Evolutionary conservation across 2,113 vertebrate genomes (phyloP), one percentile per base, ranked within the genome.

Genomic region (Ailuropoda melanoleuca): DNA sequence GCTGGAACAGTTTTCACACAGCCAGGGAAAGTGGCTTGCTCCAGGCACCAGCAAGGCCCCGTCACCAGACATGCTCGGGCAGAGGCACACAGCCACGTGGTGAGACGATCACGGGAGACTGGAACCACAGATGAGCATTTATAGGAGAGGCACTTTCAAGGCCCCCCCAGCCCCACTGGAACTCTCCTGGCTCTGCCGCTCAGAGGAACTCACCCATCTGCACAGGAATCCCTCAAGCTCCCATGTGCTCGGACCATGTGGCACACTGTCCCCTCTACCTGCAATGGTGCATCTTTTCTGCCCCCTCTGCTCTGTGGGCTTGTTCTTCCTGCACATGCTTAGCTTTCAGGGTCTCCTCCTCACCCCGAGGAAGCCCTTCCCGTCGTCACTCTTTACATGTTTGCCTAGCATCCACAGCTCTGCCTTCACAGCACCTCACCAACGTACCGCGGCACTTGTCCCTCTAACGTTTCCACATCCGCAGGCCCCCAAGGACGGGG

Each of bases 41-140:
- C 37, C 17, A 8, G 62, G 50, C 18, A 46, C 88, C 26, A 37
- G 21, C 0, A 6, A 48, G 75, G 34, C n/a, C 21, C 58, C 2
- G 0, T 31, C 60, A 34, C 62, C 23, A 48, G 70, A 64, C 34
- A 39, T 0, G 0, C 23, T 14, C 0, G 1, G 72, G 34, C 80
- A 90, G 96, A 93, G 62, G 70, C 2, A n/a, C 19, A 18, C 0
- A 21, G 78, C 23, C n/a, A 6, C 29, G 12, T 43, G 70, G 70
- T 1, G 10, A 68, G 31, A 66, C 21, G 5, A n/a, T 1, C 2
- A 1, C 0, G 48, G 68, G 50, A 50, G 66, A 81, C 37, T 2
- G 4, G 43, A 95, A 62, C n/a, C 46, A 64, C 9, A 46, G 29
- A 46, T 10, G 26, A 60, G n/a, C 58, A 75, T 66, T 46, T 56